Conservation (phyloP, 2,888 invertebrate species). For the Ormyrus rosae region DNA sequence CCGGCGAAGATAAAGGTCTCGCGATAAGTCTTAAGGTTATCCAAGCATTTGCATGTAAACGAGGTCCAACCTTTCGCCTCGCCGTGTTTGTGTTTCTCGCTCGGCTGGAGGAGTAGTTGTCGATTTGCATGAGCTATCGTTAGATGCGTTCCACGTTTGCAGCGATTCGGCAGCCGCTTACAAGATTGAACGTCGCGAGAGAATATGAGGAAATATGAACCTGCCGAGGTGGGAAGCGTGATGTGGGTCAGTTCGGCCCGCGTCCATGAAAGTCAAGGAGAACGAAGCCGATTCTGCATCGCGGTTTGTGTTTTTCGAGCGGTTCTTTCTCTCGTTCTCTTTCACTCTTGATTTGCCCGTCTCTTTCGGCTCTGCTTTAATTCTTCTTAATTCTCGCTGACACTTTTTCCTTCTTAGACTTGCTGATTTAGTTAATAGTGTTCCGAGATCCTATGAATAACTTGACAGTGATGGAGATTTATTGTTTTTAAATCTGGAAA, state of each 20-base stretch:
- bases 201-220: constrained; percentile 7
- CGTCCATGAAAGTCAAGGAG: constrained; percentile 30
- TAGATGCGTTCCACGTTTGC: neutral
- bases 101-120: constrained; percentile 25
- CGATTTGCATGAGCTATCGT: constrained; percentile 51
- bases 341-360: too few relatives aligned
- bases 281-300: neutral
- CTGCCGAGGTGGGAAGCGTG: neutral
- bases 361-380: too few relatives aligned
- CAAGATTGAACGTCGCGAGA: constrained; percentile 7
- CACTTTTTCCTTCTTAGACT: too few relatives aligned
- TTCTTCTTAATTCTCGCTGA: too few relatives aligned
- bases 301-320: neutral
- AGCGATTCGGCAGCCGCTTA: neutral
- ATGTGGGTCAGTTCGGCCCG: constrained; percentile 12
- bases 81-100: neutral
- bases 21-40: constrained; percentile 30
- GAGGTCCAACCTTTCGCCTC: constrained; percentile 27
- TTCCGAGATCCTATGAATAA: too few relatives aligned
- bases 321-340: too few relatives aligned
- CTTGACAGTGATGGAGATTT: too few relatives aligned
- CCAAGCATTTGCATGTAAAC: constrained; percentile 53
- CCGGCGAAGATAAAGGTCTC: neutral
- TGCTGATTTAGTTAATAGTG: too few relatives aligned
- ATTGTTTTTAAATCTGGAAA: too few relatives aligned